phyloP scores from a whole-genome alignment of 1,140 invertebrate genomes.

The Pomacea maculata region DNA sequence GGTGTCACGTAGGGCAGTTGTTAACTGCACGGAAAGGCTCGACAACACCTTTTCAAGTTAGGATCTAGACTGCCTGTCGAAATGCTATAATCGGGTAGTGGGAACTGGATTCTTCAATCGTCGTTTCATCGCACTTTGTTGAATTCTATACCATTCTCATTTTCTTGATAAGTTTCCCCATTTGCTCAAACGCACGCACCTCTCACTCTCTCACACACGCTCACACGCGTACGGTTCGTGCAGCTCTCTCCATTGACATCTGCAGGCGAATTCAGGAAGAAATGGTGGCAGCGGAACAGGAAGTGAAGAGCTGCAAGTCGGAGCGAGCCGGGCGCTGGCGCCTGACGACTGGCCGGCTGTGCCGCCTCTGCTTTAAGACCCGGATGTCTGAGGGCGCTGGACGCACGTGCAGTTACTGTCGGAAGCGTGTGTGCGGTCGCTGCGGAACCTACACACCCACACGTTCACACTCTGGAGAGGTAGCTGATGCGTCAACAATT shows the following conservation, averaged over 20 bases:
- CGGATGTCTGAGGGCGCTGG: slow-evolving; percentile 53
- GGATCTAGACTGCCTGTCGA: no score
- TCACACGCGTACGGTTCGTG: background rate
- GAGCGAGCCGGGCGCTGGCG: slow-evolving; percentile 31
- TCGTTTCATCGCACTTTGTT: no score
- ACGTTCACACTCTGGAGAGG: background rate
- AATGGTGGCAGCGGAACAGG: slow-evolving; percentile 30
- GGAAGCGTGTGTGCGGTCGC: slow-evolving; percentile 47
- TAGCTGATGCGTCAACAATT: background rate
- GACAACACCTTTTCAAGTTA: no score
- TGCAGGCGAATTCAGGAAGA: slow-evolving; percentile 37
- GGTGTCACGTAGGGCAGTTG: no score
- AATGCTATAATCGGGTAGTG: no score
- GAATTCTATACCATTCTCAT: no score
- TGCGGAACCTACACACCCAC: slow-evolving; percentile 40
- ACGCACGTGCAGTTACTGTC: slow-evolving; percentile 44
- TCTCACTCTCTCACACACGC: background rate
- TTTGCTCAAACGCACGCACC: background rate
- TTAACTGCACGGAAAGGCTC: no score
- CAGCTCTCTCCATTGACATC: background rate
- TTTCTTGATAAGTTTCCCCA: no score
- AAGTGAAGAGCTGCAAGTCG: slow-evolving; percentile 16
- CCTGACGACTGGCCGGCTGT: slow-evolving; percentile 40
- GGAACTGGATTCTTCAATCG: no score
- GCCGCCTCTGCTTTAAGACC: slow-evolving; percentile 50